phyloP scores from a whole-genome alignment of 2,888 invertebrate species.

The Agonopterix arenella region DNA sequence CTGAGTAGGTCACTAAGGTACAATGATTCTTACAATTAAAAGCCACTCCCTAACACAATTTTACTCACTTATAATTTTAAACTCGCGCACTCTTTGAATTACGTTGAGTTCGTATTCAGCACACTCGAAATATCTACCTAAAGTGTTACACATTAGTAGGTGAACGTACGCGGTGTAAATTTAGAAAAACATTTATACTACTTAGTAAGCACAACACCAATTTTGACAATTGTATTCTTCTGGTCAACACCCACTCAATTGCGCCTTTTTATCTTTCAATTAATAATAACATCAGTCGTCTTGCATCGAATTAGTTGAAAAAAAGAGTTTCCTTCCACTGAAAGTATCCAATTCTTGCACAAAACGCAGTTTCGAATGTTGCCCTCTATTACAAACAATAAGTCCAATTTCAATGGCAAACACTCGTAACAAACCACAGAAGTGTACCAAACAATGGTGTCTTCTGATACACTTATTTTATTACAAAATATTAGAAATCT shows the following conservation, averaged over 20 bases:
- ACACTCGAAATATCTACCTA: constrained; percentile 24
- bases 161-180: constrained; percentile 39
- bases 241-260: constrained; percentile 1
- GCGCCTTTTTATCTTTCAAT: background rate
- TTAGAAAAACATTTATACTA: constrained; percentile 25
- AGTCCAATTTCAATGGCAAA: background rate
- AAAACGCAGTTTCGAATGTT: constrained; percentile 3
- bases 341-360: constrained; percentile 1
- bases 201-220: constrained; percentile 5
- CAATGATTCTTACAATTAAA: no score
- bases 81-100: constrained; percentile 10
- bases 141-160: constrained; percentile 36
- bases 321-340: background rate
- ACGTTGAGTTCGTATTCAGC: constrained; percentile 31
- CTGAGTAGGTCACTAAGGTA: no score
- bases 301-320: no score
- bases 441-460: no score
- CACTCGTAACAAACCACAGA: background rate
- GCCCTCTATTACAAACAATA: constrained; percentile 1
- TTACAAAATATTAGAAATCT: constrained; percentile 4
- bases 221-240: constrained; percentile 8
- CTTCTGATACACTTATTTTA: no score
- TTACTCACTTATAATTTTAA: no score
- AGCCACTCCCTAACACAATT: no score
- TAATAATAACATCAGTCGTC: no score